Conservation (phyloP, 2,797 vertebrate genomes). For the Dallia pectoralis region DNA sequence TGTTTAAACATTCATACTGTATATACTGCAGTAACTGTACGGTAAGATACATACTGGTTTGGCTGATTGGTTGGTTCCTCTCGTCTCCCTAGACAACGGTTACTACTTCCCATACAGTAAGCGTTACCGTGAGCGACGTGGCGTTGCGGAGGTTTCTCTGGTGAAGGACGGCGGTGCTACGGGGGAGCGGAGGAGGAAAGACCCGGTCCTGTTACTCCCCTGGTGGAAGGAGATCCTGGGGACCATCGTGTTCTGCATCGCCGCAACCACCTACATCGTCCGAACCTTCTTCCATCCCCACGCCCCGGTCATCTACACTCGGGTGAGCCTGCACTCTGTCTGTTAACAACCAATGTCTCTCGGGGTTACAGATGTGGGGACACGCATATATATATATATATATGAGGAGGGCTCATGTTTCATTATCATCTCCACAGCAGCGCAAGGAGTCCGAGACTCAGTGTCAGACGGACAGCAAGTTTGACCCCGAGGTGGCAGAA, state of each 20-base stretch:
- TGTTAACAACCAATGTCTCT: too few relatives aligned
- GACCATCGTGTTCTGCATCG: slow-evolving; percentile 93
- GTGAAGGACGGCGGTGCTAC: slow-evolving; percentile 68
- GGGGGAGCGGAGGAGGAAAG: slow-evolving; percentile 81
- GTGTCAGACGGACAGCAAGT: slow-evolving; percentile 94
- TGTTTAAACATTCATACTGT: background rate
- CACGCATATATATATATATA: background rate
- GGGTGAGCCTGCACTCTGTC: slow-evolving; percentile 62
- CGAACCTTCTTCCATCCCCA: slow-evolving; percentile 93
- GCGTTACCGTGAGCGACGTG: slow-evolving; percentile 83
- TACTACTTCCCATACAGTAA: slow-evolving; percentile 91
- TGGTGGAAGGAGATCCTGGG: slow-evolving; percentile 98
- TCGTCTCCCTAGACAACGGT: slow-evolving; percentile 84
- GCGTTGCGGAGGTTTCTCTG: slow-evolving; percentile 83
- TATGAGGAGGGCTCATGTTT: background rate
- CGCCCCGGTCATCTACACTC: slow-evolving; percentile 72
- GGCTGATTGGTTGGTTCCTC: background rate
- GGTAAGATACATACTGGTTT: background rate
- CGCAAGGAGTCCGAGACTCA: slow-evolving; percentile 96
- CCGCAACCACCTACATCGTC: slow-evolving; percentile 91
- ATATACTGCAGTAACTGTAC: background rate
- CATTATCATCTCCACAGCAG: slow-evolving; percentile 72
- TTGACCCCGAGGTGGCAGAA: slow-evolving; percentile 81
- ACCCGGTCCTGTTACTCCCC: slow-evolving; percentile 90
- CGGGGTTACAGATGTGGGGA: too few relatives aligned